A percentile compares a stretch with the other conserved stretches of the same genome.
Conservation (phyloP, 2,113 vertebrate species). For the Castor canadensis region DNA sequence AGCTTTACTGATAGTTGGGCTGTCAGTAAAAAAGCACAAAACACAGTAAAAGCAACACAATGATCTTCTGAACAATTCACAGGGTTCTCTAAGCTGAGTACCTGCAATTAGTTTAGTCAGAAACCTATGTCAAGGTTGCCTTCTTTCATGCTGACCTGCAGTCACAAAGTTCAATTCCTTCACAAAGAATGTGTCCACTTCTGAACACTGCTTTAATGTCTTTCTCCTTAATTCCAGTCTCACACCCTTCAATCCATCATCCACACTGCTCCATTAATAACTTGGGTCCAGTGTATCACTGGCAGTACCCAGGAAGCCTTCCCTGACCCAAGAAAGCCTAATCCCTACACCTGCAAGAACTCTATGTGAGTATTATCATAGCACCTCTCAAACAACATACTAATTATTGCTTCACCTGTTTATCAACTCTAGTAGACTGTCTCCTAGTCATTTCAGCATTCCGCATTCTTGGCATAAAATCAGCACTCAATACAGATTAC, state of each 20-base stretch:
- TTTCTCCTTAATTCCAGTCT: not conserved
- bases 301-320: not conserved
- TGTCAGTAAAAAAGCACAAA: constrained; percentile 16
- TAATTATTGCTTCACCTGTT: not conserved
- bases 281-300: not conserved
- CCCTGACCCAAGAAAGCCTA: not conserved
- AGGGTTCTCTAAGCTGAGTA: not conserved
- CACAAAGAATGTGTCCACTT: not conserved
- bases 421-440: not conserved
- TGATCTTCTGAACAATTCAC: not conserved
- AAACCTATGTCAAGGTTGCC: not conserved
- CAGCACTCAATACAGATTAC: not conserved
- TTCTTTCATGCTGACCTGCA: not conserved
- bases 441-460: constrained; percentile 23
- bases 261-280: not conserved
- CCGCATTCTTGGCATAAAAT: constrained; percentile 9
- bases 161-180: constrained; percentile 1
- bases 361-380: not conserved
- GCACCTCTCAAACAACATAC: not conserved
- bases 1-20: too few species aligned
- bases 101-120: not conserved
- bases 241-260: not conserved
- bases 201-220: not conserved
- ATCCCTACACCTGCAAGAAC: not conserved
- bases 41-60: not conserved